A percentile compares a stretch with the other conserved stretches of the same genome.
These are phyloP conservation scores for Castor canadensis DNA, from an alignment of 2,113 vertebrate species.

Conservation along the genomic window DNA sequence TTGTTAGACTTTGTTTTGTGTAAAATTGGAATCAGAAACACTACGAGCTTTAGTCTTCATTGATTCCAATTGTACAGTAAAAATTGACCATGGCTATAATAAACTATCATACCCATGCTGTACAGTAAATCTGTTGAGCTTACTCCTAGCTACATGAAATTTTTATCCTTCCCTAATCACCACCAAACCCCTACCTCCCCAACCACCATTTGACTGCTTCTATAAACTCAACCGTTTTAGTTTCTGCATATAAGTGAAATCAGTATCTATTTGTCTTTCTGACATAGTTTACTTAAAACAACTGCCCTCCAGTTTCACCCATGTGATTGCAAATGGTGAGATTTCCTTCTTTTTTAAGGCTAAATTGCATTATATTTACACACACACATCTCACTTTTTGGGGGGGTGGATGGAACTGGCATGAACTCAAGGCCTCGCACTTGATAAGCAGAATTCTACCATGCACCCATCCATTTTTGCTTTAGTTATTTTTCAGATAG, in stretches of 20 bases:
- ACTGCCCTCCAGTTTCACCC: not conserved
- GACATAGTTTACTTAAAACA: not conserved
- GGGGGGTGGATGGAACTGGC: too few species aligned
- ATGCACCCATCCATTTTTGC: too few species aligned
- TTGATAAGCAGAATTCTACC: too few species aligned
- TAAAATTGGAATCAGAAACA: constrained; percentile 32
- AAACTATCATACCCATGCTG: not conserved
- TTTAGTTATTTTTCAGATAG: too few species aligned
- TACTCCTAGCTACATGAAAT: not conserved
- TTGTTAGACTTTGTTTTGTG: not conserved
- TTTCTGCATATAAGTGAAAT: not conserved
- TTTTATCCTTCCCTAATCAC: not conserved
- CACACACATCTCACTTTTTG: too few species aligned
- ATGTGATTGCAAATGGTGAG: not conserved
- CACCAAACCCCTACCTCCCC: not conserved
- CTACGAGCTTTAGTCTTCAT: not conserved
- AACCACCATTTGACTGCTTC: not conserved
- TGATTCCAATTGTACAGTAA: not conserved
- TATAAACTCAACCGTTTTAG: not conserved
- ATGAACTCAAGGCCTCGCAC: too few species aligned
- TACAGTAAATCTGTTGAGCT: not conserved
- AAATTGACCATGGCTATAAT: not conserved
- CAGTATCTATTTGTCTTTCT: not conserved
- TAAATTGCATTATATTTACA: not conserved
- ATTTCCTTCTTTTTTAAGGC: not conserved